These are phyloP conservation scores for Dynastes maya DNA, from an alignment of 2,888 invertebrate species.

Conservation along the genomic window DNA sequence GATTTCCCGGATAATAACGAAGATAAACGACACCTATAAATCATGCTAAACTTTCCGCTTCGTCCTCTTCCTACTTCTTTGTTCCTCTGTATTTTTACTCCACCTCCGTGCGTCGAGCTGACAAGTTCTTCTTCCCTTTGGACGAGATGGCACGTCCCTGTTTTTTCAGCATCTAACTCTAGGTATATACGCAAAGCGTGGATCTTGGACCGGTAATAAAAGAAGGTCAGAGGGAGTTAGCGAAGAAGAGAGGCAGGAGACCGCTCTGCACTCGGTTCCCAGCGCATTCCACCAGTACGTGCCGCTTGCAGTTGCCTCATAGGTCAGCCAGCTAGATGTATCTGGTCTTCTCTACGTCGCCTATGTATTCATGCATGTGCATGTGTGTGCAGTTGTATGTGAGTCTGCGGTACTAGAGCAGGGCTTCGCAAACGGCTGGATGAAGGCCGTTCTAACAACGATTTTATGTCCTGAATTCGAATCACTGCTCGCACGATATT, in stretches of 20 bases:
- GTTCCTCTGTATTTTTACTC: slow-evolving; percentile 15
- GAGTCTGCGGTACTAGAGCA: slow-evolving; percentile 40
- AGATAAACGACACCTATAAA: slow-evolving; percentile 31
- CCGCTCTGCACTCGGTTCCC: slow-evolving; percentile 54
- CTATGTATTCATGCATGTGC: slow-evolving; percentile 9
- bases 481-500: slow-evolving; percentile 44
- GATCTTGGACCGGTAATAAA: slow-evolving; percentile 44
- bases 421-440: slow-evolving; percentile 54
- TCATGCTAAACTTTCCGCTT: slow-evolving; percentile 31
- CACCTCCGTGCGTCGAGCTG: slow-evolving; percentile 7
- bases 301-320: slow-evolving; percentile 55
- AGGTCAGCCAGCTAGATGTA: slow-evolving; percentile 55
- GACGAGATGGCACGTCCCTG: slow-evolving; percentile 40
- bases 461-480: slow-evolving; percentile 44
- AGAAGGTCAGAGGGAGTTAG: slow-evolving; percentile 55
- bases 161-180: slow-evolving; percentile 16
- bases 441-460: slow-evolving; percentile 54
- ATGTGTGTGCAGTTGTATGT: background rate
- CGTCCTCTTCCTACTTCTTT: slow-evolving; percentile 28
- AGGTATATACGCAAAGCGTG: slow-evolving; percentile 28
- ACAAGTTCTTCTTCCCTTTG: slow-evolving; percentile 16
- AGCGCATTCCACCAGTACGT: slow-evolving; percentile 57
- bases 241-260: slow-evolving; percentile 50
- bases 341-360: slow-evolving; percentile 46
- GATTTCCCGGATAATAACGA: slow-evolving; percentile 28